Percentiles rank a stretch among this genome's conserved stretches.
phyloP scores from a whole-genome alignment of 2,113 vertebrate species.

The Nicator chloris region DNA sequence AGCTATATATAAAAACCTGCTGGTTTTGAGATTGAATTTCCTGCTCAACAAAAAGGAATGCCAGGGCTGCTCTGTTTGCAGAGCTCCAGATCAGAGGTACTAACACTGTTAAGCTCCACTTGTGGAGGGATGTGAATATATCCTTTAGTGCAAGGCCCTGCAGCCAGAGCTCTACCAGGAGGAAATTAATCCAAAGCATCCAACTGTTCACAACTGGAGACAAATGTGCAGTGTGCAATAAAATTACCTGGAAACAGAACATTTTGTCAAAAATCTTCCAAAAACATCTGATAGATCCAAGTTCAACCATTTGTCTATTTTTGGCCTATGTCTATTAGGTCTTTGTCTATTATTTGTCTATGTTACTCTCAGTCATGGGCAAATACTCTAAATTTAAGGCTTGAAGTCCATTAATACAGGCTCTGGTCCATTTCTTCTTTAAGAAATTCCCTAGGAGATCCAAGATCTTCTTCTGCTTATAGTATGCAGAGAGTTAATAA shows the following conservation, averaged over 20 bases:
- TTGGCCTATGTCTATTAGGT: no score
- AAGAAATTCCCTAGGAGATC: background rate
- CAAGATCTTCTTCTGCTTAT: background rate
- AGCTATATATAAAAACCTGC: background rate
- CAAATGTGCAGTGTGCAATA: background rate
- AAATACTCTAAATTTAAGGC: background rate
- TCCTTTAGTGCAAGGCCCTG: background rate
- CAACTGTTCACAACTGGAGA: background rate
- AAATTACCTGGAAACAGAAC: background rate
- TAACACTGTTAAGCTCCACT: background rate
- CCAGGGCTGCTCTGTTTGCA: background rate
- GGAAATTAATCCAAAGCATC: background rate
- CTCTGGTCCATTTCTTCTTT: background rate
- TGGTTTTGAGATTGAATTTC: background rate
- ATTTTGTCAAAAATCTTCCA: background rate
- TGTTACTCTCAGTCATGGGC: background rate
- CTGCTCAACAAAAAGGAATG: background rate
- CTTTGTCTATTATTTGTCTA: no score
- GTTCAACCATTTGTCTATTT: background rate
- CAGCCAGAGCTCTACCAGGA: background rate
- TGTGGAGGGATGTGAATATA: background rate
- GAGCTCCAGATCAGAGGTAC: background rate
- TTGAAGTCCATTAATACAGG: background rate
- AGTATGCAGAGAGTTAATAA: background rate
- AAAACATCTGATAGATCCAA: background rate